phyloP scores from a whole-genome alignment of 2,888 invertebrate species.

The Erynnis tages region DNA sequence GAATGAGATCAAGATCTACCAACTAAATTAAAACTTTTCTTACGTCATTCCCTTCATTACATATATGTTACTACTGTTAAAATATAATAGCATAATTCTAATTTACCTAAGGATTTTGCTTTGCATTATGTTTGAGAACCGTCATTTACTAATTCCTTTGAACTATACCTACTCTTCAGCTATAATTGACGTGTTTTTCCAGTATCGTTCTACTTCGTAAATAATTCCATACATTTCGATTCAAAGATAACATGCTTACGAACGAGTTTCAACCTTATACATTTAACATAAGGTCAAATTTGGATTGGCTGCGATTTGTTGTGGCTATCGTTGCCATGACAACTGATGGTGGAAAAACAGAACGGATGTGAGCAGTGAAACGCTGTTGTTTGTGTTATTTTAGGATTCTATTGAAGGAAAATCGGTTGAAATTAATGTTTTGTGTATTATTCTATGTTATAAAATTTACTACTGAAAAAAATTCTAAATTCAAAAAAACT shows the following conservation, averaged over 20 bases:
- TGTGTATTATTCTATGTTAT: too few relatives aligned
- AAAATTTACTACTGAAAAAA: too few relatives aligned
- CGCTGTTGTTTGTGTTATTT: slow-evolving; percentile 13
- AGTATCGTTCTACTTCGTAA: slow-evolving; percentile 22
- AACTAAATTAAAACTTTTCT: too few relatives aligned
- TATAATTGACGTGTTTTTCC: slow-evolving; percentile 18
- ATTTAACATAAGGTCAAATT: slow-evolving; percentile 21
- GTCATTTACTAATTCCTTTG: slow-evolving; percentile 1
- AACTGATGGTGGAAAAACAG: slow-evolving; percentile 36
- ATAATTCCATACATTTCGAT: slow-evolving; percentile 29
- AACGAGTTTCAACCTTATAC: slow-evolving; percentile 4
- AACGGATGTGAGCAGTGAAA: slow-evolving; percentile 24
- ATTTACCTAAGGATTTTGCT: background rate
- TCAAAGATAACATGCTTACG: background rate
- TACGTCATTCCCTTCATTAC: too few relatives aligned
- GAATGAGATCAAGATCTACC: too few relatives aligned
- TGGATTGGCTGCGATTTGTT: slow-evolving; percentile 39
- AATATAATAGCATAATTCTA: background rate
- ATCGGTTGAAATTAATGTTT: too few relatives aligned
- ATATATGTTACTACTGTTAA: background rate
- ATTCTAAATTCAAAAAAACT: too few relatives aligned
- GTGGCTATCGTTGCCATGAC: slow-evolving; percentile 48
- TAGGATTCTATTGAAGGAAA: slow-evolving; percentile 1
- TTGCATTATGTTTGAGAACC: background rate
- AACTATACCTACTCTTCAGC: slow-evolving; percentile 5